Evolutionary conservation across 2,113 vertebrate genomes (phyloP).

Genomic region (Hemiprocne comata): DNA sequence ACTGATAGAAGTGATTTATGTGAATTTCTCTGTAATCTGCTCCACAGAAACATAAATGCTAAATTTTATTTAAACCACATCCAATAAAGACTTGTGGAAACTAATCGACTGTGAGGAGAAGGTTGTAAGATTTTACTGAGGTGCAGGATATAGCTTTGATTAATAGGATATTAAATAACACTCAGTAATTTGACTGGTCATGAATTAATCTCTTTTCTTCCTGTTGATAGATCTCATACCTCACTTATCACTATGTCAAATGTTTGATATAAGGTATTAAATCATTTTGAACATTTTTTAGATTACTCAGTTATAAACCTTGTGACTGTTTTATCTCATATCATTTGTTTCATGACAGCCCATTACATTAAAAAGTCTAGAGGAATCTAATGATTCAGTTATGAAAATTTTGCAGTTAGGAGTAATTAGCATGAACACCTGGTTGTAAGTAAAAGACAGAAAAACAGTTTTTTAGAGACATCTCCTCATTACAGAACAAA

Average conservation of each 20-base stretch:
- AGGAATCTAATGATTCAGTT: conserved; percentile 38
- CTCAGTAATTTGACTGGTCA: conserved; percentile 50
- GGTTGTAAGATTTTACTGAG: conserved; percentile 33
- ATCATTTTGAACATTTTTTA: conserved; percentile 60
- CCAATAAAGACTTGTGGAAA: conserved; percentile 33
- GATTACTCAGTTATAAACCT: conserved; percentile 42
- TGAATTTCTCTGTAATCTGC: neutral
- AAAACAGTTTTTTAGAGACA: neutral
- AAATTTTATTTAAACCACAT: conserved; percentile 37
- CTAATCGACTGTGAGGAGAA: conserved; percentile 36
- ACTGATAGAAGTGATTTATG: neutral
- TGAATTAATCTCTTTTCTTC: conserved; percentile 61
- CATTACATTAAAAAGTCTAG: neutral
- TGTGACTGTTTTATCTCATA: conserved; percentile 58
- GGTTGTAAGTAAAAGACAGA: neutral
- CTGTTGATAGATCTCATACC: conserved; percentile 57
- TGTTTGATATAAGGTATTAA: conserved; percentile 37
- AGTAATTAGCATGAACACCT: conserved; percentile 20
- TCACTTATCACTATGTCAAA: conserved; percentile 59
- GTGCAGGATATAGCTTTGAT: conserved; percentile 54
- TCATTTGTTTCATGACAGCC: conserved; percentile 53
- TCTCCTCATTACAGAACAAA: neutral
- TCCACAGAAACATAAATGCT: neutral
- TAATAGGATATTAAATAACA: conserved; percentile 64
- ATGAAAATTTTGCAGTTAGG: conserved; percentile 7